Base-by-base conservation (phyloP, 2,113 vertebrate genomes). In the Onychostoma macrolepis region DNA sequence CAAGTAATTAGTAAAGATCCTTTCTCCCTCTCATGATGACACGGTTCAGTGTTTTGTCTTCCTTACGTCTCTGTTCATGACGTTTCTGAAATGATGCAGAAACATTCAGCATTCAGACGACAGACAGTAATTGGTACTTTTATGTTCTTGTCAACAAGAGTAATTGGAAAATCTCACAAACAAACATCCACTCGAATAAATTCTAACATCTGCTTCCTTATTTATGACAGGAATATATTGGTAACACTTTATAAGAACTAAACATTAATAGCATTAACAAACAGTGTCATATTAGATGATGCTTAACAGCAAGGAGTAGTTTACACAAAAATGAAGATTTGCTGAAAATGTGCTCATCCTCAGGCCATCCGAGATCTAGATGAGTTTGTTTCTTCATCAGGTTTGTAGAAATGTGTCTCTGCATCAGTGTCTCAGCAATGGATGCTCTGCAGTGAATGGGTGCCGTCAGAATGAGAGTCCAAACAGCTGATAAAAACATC, bases 131-230 rank as follows among this genome's bases (percentile, higher is more conserved):
- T 83, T 75, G 36, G 24, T 15, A 56, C 53, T 3, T 41, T 75
- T 77, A 72, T 74, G 26, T 65, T 33, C 24, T 50, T 83, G 28
- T 87, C 80, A 83, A 28, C 36, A 24, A 53, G 24, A 53, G 24
- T 83, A 78, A 78, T 41, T n/a, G n/a, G 82, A 53, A 21, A 21
- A 74, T 24, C 1, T 2, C 36, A 41, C 33, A 30, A 33, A 67
- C 63, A 71, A 33, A 72, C 33, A 74, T 74, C 28, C 3, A 21
- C 65, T 84, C 9, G 13, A 69, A 13, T 41, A 43, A n/a, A 74
- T 43, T 1, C 13, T n/a, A n/a, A 61, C 67, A 71, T 36, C 67
- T 71, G 30, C 67, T 9, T 71, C 30, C 19, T 33, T 61, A n/a
- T 61, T 61, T 61, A 61, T 61, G 56, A n/a, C 1, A 61, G 56